Evolutionary conservation across 30 jellyfish, hydroid and myxozoan species (phyloP).

Genomic region (Turritopsis rubra): DNA sequence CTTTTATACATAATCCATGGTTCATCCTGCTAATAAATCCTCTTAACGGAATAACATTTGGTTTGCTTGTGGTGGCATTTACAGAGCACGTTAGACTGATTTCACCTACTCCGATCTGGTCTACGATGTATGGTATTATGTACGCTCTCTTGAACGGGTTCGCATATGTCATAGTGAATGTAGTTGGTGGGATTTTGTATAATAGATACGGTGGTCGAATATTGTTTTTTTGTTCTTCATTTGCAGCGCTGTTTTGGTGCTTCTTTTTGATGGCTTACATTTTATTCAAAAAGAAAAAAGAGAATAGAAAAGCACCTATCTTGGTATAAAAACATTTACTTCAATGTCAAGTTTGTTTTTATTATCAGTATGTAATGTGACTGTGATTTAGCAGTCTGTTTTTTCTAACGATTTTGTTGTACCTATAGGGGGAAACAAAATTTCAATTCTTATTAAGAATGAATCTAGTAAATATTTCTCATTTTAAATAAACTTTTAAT

Average conservation of each 20-base stretch:
- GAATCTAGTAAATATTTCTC: too few species aligned
- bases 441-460: too few species aligned
- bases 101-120: conserved; percentile 44
- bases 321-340: not conserved
- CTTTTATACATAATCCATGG: conserved; percentile 59
- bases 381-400: too few species aligned
- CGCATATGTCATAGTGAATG: conserved; percentile 43
- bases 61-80: conserved; percentile 64
- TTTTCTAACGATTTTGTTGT: too few species aligned
- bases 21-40: conserved; percentile 43
- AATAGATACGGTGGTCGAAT: conserved; percentile 53
- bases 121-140: conserved; percentile 55
- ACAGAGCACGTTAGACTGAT: conserved; percentile 32
- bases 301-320: not conserved
- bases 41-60: conserved; percentile 56
- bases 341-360: not conserved
- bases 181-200: conserved; percentile 57
- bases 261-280: not conserved
- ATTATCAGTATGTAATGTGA: not conserved
- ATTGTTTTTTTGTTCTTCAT: not conserved
- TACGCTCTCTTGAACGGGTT: conserved; percentile 52
- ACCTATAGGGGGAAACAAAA: too few species aligned
- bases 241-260: conserved; percentile 2
- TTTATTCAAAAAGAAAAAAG: not conserved
- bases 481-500: too few species aligned